phyloP scores from a whole-genome alignment of 2,797 vertebrate genomes.

The Atherinosoma microstoma region DNA sequence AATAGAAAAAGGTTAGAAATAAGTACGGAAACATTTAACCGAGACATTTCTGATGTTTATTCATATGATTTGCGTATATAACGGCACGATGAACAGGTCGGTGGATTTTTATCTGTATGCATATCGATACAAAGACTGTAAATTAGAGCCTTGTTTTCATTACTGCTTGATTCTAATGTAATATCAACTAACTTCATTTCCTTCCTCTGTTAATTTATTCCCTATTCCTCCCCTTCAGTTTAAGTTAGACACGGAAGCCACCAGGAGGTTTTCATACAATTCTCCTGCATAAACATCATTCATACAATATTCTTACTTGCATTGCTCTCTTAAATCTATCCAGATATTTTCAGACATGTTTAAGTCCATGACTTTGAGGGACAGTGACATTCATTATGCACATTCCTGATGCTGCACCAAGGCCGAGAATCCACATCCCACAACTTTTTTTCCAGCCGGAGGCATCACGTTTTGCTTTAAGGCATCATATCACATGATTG shows the following conservation, averaged over 20 bases:
- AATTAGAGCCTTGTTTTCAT: background rate
- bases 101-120: background rate
- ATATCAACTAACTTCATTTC: background rate
- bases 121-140: background rate
- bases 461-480: too few relatives aligned
- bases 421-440: too few relatives aligned
- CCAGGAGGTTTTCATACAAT: background rate
- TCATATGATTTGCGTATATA: background rate
- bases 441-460: background rate
- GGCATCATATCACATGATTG: too few relatives aligned
- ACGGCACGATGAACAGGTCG: background rate
- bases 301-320: too few relatives aligned
- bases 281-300: too few relatives aligned
- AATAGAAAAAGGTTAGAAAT: background rate
- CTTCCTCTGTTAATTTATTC: conserved; percentile 7
- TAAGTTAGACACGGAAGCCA: background rate
- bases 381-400: too few relatives aligned
- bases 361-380: background rate
- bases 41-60: background rate
- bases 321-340: too few relatives aligned
- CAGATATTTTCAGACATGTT: background rate
- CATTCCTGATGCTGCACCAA: too few relatives aligned
- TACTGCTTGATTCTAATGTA: background rate
- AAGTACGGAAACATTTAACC: background rate
- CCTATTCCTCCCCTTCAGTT: background rate